Conservation (phyloP, 2,113 vertebrate species). For the Cinclus mexicanus region DNA sequence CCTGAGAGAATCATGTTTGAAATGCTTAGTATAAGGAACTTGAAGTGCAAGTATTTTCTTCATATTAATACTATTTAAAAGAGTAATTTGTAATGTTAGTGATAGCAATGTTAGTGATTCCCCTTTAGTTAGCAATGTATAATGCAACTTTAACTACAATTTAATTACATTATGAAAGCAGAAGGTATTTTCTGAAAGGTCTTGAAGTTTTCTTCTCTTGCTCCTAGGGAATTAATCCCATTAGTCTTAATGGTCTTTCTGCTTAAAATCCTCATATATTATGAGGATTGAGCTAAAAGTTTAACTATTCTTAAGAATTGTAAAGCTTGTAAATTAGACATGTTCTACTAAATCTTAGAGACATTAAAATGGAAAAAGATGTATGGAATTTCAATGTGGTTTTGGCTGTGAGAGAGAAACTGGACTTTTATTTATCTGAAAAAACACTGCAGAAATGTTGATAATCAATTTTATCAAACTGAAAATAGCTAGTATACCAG, state of each 20-base stretch:
- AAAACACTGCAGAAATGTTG: not conserved
- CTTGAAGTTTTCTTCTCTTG: not conserved
- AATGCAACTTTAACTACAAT: constrained; percentile 22
- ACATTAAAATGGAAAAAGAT: not conserved
- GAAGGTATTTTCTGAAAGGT: not conserved
- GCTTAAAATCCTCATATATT: not conserved
- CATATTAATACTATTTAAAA: not conserved
- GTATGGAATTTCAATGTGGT: not conserved
- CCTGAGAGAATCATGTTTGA: not conserved
- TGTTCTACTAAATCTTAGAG: not conserved
- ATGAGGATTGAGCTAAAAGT: not conserved
- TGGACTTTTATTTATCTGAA: not conserved
- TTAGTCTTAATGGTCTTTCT: constrained; percentile 39
- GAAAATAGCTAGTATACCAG: not conserved
- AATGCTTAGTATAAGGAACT: not conserved
- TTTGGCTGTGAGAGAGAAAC: not conserved
- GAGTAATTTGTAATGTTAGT: not conserved
- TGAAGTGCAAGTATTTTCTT: not conserved
- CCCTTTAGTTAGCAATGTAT: not conserved
- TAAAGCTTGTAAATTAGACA: not conserved
- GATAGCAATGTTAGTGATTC: not conserved
- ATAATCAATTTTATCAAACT: not conserved
- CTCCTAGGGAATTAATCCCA: constrained; percentile 4
- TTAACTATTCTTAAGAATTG: not conserved
- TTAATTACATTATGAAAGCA: constrained; percentile 9